Conservation (phyloP, 2,888 invertebrate genomes). For the Eilema sororculum region DNA sequence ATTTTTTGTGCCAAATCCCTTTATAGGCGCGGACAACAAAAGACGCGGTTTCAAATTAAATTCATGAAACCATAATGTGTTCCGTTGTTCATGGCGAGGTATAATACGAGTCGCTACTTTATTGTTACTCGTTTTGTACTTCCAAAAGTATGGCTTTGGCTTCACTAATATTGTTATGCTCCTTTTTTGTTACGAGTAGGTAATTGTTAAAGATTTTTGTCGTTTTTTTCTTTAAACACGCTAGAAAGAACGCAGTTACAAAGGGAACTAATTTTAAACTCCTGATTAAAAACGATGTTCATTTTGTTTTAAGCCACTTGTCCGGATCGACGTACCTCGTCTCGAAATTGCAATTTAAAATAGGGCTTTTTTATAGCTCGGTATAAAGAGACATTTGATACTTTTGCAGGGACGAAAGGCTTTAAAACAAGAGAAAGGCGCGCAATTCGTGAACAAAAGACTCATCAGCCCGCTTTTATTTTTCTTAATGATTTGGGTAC, state of each 20-base stretch:
- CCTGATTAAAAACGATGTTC: constrained; percentile 70
- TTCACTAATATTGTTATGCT: constrained; percentile 55
- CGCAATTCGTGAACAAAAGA: constrained; percentile 44
- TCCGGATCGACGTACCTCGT: constrained; percentile 54
- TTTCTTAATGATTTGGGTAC: constrained; percentile 45
- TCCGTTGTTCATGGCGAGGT: constrained; percentile 37
- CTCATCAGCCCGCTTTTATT: constrained; percentile 38
- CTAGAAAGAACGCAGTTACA: constrained; percentile 55
- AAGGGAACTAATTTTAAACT: constrained; percentile 72
- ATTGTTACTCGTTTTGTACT: constrained; percentile 38
- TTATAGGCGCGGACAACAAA: constrained; percentile 42
- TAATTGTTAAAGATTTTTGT: constrained; percentile 59
- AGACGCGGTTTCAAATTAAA: constrained; percentile 51
- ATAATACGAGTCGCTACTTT: constrained; percentile 36
- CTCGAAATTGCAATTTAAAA: constrained; percentile 63
- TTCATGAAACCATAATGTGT: constrained; percentile 53
- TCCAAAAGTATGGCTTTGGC: constrained; percentile 49
- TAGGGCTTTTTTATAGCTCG: constrained; percentile 48
- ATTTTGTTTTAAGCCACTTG: constrained; percentile 65
- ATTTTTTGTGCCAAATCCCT: constrained; percentile 42
- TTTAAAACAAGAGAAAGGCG: constrained; percentile 50
- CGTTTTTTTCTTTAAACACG: constrained; percentile 51
- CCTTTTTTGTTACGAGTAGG: constrained; percentile 51
- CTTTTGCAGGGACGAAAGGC: constrained; percentile 50
- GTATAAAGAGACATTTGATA: constrained; percentile 55